Conservation (phyloP, 2,797 vertebrate species). For the Chaetophractus vellerosus region DNA sequence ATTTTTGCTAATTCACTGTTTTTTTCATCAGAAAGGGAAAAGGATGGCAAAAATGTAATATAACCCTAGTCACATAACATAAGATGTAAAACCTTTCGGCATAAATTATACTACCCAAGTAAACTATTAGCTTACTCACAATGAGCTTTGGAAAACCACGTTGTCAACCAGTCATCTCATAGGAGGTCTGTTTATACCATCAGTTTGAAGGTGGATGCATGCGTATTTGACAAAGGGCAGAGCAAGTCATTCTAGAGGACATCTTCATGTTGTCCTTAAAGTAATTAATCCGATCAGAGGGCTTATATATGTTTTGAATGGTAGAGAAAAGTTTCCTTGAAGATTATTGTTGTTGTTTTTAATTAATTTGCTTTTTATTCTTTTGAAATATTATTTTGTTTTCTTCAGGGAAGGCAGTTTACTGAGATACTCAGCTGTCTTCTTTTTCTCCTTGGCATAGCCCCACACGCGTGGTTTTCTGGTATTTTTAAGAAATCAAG, state of each 20-base stretch:
- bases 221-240: not conserved
- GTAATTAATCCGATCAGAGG: not conserved
- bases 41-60: not conserved
- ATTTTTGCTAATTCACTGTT: not conserved
- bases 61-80: not conserved
- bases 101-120: not conserved
- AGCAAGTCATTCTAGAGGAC: not conserved
- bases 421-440: not conserved
- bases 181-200: not conserved
- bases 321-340: not conserved
- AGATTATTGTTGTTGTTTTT: not conserved
- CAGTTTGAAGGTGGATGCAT: not conserved
- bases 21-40: not conserved
- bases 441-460: not conserved
- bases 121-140: not conserved
- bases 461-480: not conserved
- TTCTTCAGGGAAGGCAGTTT: not conserved
- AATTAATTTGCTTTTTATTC: conserved; percentile 29
- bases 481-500: not conserved
- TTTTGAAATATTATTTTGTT: not conserved
- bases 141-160: not conserved
- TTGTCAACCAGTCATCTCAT: not conserved
- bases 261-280: not conserved
- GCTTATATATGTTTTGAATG: not conserved
- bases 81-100: not conserved